Evolutionary conservation across 1,140 invertebrate genomes (phyloP).

Genomic region (Copidosoma floridanum): DNA sequence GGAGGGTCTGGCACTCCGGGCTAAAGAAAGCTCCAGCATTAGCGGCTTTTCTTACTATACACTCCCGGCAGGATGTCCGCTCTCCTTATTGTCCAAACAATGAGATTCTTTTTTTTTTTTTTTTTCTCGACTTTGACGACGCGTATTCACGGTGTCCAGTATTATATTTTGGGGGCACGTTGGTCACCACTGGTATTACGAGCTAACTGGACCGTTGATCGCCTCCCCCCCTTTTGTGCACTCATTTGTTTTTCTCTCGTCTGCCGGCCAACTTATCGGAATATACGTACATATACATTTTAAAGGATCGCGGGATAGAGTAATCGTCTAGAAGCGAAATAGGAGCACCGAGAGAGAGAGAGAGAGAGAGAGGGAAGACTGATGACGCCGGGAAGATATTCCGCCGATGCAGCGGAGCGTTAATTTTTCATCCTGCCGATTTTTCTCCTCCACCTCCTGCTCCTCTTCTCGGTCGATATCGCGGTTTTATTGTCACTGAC

Average conservation of each 20-base stretch:
- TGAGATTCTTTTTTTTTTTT: too few relatives aligned
- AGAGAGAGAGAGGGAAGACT: neutral
- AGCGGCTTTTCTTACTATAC: constrained; percentile 5
- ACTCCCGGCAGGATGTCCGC: neutral
- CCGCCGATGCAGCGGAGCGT: neutral
- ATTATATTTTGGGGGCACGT: neutral
- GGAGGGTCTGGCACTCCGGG: neutral
- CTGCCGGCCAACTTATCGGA: too few relatives aligned
- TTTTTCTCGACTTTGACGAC: neutral
- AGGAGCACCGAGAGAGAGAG: constrained; percentile 2
- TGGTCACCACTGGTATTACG: neutral
- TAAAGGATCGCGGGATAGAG: neutral
- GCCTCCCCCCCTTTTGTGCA: too few relatives aligned
- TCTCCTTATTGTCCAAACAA: neutral
- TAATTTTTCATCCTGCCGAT: constrained; percentile 15
- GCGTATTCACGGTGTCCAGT: neutral
- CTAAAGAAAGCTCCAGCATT: constrained; percentile 1
- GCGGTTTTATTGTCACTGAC: neutral
- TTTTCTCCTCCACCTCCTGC: too few relatives aligned
- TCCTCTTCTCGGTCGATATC: too few relatives aligned
- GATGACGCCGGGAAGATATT: neutral
- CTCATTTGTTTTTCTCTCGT: too few relatives aligned
- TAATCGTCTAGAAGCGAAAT: neutral
- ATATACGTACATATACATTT: constrained; percentile 1
- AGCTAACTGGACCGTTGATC: too few relatives aligned